phyloP scores from a whole-genome alignment of 1,140 invertebrate genomes.

The Planococcus citri region DNA sequence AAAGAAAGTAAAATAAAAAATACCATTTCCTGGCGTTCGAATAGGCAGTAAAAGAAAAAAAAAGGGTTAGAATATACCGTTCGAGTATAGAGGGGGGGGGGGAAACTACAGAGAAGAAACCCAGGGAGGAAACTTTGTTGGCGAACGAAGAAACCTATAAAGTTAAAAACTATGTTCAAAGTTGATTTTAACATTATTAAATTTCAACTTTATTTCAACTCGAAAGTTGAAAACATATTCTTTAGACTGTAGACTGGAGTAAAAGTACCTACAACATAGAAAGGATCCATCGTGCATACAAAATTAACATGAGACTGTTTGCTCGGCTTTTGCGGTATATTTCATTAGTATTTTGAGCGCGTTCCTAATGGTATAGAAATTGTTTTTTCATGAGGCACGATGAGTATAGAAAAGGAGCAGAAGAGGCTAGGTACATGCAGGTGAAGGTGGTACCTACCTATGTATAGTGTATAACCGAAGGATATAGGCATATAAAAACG shows the following conservation, averaged over 20 bases:
- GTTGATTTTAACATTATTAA: slow-evolving; percentile 4
- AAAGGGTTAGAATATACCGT: no score
- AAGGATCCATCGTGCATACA: neutral
- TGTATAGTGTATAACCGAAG: no score
- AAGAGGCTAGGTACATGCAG: no score
- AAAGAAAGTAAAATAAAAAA: neutral
- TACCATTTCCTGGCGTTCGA: neutral
- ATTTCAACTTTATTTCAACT: slow-evolving; percentile 4
- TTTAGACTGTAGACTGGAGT: neutral
- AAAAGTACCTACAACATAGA: neutral
- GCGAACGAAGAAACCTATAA: neutral
- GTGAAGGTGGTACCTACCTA: no score
- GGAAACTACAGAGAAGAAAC: neutral
- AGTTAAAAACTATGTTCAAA: neutral
- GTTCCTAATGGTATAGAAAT: neutral
- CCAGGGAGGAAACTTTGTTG: neutral
- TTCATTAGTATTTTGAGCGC: neutral
- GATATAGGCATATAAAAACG: no score
- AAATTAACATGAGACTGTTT: slow-evolving; percentile 1
- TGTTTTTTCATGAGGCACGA: neutral
- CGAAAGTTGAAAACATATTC: slow-evolving; percentile 2
- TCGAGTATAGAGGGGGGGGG: no score
- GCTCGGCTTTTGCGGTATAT: neutral
- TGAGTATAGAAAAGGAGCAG: no score
- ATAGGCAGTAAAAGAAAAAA: no score